These are phyloP conservation scores for Ranitomeya variabilis DNA, from an alignment of 2,113 vertebrate species.

Conservation along the genomic window DNA sequence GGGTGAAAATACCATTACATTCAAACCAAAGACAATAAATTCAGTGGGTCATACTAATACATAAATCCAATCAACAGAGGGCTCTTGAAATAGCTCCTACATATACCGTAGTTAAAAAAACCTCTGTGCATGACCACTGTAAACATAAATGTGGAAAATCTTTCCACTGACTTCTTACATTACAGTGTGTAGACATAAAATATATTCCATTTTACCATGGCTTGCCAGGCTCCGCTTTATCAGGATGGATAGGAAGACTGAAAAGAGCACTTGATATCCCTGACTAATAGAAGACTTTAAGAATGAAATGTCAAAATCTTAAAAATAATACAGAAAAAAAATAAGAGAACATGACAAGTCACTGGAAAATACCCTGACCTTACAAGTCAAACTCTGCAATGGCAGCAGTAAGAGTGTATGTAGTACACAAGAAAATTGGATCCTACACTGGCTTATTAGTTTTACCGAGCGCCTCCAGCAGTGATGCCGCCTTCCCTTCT, in stretches of 20 bases:
- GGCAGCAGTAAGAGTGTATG: background rate
- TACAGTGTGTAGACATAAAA: background rate
- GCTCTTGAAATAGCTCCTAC: too few species aligned
- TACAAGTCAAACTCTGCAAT: conserved; percentile 6
- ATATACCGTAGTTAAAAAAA: too few species aligned
- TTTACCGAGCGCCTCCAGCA: background rate
- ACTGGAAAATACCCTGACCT: conserved; percentile 26
- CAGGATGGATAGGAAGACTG: background rate
- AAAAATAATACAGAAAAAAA: conserved; percentile 25
- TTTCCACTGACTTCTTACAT: background rate
- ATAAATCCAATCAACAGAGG: too few species aligned
- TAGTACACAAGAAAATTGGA: conserved; percentile 9
- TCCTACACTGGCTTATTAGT: conserved; percentile 18
- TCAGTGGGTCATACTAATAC: too few species aligned
- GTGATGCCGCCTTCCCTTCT: background rate
- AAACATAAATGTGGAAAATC: background rate
- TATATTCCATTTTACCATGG: background rate
- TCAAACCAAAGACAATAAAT: too few species aligned
- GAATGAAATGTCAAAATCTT: conserved; percentile 42
- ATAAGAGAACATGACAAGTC: conserved; percentile 44
- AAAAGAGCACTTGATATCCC: background rate
- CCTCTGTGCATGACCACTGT: background rate
- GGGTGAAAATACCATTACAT: too few species aligned
- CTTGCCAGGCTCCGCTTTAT: background rate
- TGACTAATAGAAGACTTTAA: conserved; percentile 12